These are phyloP conservation scores for Ardeotis arabs DNA, from an alignment of 2,113 vertebrate genomes.

Conservation along the genomic window DNA sequence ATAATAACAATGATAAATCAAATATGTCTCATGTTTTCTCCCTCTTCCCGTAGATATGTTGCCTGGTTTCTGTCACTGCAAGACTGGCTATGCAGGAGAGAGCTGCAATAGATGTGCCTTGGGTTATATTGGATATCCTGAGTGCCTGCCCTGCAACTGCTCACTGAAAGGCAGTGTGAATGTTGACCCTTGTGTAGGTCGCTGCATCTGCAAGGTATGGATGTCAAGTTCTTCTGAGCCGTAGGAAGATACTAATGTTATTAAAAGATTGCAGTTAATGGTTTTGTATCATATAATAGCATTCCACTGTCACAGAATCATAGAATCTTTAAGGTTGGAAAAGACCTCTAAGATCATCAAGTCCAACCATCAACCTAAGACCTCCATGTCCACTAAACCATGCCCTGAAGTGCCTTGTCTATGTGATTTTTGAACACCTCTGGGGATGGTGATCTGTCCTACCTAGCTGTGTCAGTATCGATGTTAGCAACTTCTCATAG, in stretches of 20 bases:
- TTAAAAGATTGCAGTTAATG: not conserved
- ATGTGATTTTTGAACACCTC: too few relatives aligned
- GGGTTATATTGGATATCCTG: conserved; percentile 82
- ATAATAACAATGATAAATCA: not conserved
- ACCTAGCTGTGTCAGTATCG: not conserved
- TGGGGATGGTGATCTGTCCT: not conserved
- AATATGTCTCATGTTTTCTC: not conserved
- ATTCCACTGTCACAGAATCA: not conserved
- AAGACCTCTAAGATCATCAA: too few relatives aligned
- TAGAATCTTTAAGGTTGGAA: too few relatives aligned
- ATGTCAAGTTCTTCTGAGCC: not conserved
- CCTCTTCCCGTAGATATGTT: conserved; percentile 73
- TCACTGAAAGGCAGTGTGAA: conserved; percentile 80
- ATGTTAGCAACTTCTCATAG: not conserved
- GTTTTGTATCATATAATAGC: not conserved
- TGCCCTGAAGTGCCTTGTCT: too few relatives aligned
- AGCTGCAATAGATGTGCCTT: conserved; percentile 85
- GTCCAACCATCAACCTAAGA: too few relatives aligned
- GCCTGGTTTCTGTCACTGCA: conserved; percentile 91
- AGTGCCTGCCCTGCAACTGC: conserved; percentile 82
- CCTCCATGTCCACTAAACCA: too few relatives aligned
- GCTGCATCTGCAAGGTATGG: conserved; percentile 86
- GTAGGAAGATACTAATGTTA: not conserved
- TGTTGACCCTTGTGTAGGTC: conserved; percentile 81
- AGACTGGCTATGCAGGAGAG: conserved; percentile 86